Evolutionary conservation across 2,113 vertebrate genomes (phyloP).

Genomic region (Calyptomena viridis): DNA sequence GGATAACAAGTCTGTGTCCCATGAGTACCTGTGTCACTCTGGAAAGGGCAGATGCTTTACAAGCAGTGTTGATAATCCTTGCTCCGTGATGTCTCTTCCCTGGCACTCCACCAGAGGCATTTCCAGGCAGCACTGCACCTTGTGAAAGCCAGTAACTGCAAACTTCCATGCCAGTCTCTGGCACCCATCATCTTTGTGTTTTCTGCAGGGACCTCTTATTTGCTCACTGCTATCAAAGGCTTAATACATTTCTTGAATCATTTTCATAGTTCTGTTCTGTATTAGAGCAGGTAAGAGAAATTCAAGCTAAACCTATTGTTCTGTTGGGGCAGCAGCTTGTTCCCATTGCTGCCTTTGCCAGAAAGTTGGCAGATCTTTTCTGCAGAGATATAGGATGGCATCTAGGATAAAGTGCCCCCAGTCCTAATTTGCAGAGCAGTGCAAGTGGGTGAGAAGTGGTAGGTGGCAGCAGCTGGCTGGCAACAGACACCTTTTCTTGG

Average conservation of each 20-base stretch:
- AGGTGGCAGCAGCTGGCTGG: not conserved
- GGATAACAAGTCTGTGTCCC: not conserved
- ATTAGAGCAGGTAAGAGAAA: not conserved
- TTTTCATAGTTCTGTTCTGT: not conserved
- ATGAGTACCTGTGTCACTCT: not conserved
- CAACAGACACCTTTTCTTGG: not conserved
- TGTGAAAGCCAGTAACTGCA: not conserved
- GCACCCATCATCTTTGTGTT: not conserved
- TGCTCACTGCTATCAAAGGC: not conserved
- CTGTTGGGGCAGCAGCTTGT: not conserved
- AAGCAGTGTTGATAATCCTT: not conserved
- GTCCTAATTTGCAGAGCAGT: not conserved
- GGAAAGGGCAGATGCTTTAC: not conserved
- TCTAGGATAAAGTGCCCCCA: not conserved
- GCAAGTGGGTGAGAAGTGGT: not conserved
- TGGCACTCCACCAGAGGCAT: not conserved
- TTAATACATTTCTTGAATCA: not conserved
- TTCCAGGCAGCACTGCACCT: not conserved
- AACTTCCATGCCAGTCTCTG: not conserved
- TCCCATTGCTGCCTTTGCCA: not conserved
- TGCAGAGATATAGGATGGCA: not conserved
- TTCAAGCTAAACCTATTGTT: not conserved
- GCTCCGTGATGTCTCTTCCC: not conserved
- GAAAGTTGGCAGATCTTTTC: not conserved
- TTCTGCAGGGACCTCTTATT: not conserved